phyloP scores from a whole-genome alignment of 2,113 vertebrate genomes.

The Cygnus buccinator region DNA sequence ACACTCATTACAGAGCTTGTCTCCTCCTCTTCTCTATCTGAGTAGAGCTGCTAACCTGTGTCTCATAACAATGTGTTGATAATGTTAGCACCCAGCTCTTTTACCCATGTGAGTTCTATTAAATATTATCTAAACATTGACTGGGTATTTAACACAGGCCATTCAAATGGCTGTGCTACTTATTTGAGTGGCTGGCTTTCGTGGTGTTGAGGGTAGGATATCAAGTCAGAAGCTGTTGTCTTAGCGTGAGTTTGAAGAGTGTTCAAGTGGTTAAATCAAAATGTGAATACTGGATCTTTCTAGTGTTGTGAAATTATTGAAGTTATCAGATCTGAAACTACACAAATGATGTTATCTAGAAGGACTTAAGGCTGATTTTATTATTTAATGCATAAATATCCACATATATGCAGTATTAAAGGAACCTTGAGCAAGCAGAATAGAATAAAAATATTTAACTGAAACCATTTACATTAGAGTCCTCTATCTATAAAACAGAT shows the following conservation, averaged over 20 bases:
- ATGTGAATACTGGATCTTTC: neutral
- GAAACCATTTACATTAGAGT: conserved; percentile 31
- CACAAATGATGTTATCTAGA: neutral
- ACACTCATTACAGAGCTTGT: neutral
- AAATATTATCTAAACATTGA: neutral
- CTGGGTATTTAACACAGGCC: neutral
- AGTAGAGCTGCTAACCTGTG: neutral
- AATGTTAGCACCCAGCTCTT: neutral
- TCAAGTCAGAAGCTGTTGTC: neutral
- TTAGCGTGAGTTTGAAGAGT: neutral
- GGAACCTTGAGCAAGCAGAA: neutral
- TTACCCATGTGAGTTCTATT: neutral
- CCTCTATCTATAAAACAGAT: conserved; percentile 12
- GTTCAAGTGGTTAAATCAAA: neutral
- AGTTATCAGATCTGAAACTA: neutral
- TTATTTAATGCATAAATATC: neutral
- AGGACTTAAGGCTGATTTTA: neutral
- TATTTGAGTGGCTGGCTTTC: neutral
- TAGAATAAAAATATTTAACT: conserved; percentile 10
- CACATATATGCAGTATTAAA: neutral
- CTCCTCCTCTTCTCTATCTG: neutral
- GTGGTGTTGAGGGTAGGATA: neutral
- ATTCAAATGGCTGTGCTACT: neutral
- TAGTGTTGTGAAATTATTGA: neutral
- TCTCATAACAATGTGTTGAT: neutral